phyloP scores from a whole-genome alignment of 2,113 vertebrate genomes.

The Thunnus maccoyii region DNA sequence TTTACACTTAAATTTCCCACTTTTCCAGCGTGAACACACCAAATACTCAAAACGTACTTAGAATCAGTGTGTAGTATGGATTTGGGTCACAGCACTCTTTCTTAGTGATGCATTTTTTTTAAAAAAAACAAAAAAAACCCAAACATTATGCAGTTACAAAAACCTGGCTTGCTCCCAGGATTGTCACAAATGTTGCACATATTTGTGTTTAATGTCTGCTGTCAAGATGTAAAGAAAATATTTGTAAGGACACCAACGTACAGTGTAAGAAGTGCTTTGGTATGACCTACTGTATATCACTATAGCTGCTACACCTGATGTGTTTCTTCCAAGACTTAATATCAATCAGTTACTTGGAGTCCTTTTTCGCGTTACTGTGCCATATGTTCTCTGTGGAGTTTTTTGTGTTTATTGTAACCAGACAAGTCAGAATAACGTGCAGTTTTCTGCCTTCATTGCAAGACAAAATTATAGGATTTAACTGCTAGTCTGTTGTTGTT shows the following conservation, averaged over 20 bases:
- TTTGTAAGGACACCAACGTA: neutral
- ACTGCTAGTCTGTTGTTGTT: slow-evolving; percentile 48
- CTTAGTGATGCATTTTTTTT: neutral
- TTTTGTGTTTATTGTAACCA: slow-evolving; percentile 1
- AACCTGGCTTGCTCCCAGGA: neutral
- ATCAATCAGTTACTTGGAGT: slow-evolving; percentile 24
- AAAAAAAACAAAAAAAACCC: too few relatives aligned
- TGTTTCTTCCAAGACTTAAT: slow-evolving; percentile 2
- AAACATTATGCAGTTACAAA: slow-evolving; percentile 11
- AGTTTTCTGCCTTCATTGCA: slow-evolving; percentile 5
- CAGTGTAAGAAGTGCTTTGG: slow-evolving; percentile 56
- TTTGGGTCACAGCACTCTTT: neutral
- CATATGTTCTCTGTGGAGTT: neutral
- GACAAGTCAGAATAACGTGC: slow-evolving; percentile 8
- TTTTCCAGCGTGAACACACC: too few relatives aligned
- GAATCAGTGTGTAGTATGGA: too few relatives aligned
- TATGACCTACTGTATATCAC: slow-evolving; percentile 33
- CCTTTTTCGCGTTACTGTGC: neutral
- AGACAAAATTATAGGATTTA: slow-evolving; percentile 1
- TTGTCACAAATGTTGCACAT: neutral
- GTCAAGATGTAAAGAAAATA: neutral
- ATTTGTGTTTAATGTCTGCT: neutral
- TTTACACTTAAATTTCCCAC: too few relatives aligned
- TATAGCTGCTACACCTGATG: neutral
- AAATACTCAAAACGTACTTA: too few relatives aligned